phyloP scores from a whole-genome alignment of 2,888 invertebrate genomes.

The Taphrorychus bicolor region DNA sequence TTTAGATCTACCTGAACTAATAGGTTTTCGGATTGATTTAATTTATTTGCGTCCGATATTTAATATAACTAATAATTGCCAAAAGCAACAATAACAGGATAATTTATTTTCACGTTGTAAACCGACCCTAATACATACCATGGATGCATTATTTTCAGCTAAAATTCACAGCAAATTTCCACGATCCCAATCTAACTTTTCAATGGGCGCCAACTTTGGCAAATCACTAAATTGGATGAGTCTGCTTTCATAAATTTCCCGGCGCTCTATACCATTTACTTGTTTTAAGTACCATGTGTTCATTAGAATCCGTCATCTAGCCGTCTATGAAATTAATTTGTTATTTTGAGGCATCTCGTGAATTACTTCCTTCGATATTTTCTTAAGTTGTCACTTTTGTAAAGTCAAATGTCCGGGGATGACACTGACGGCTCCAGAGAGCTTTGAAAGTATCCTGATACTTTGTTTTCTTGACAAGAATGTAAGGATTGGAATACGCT shows the following conservation, averaged over 20 bases:
- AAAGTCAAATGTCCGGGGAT: too few species aligned
- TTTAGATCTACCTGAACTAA: neutral
- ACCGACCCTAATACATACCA: too few species aligned
- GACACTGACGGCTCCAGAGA: too few species aligned
- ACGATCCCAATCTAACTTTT: conserved; percentile 5
- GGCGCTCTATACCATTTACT: neutral
- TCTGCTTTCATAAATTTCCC: neutral
- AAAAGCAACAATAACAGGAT: neutral
- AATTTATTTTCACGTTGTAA: too few species aligned
- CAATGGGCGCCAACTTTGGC: neutral
- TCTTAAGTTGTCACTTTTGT: too few species aligned
- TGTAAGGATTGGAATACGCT: too few species aligned
- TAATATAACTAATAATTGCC: neutral
- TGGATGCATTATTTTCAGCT: conserved; percentile 7
- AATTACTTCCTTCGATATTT: too few species aligned
- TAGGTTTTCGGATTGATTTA: neutral
- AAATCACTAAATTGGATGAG: conserved; percentile 6
- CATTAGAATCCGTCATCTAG: too few species aligned
- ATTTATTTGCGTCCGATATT: neutral
- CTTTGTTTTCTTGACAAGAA: too few species aligned
- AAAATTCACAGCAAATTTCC: conserved; percentile 2
- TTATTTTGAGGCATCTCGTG: too few species aligned
- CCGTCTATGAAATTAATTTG: too few species aligned
- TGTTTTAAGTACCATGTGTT: neutral
- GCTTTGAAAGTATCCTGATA: too few species aligned